Percentiles rank a stretch among this genome's conserved stretches.
These are phyloP conservation scores for Centroberyx gerrardi DNA, from an alignment of 2,797 vertebrate genomes.

Conservation along the genomic window DNA sequence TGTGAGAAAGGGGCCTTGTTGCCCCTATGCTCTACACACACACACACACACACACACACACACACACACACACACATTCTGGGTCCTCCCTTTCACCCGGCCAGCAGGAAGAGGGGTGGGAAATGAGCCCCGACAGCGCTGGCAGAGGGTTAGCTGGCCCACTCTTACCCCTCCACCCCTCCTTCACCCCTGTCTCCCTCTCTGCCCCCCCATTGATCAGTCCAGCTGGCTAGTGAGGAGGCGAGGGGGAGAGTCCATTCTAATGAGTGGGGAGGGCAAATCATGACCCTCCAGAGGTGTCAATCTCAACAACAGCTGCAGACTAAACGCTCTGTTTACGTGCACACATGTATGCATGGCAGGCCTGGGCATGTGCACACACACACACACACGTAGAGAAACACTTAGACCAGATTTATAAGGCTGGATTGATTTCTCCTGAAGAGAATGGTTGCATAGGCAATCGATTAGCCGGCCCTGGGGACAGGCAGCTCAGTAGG, in stretches of 20 bases:
- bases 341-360: conserved; percentile 18
- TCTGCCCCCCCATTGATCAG: conserved; percentile 33
- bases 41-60: too few species aligned
- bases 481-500: conserved; percentile 57
- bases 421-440: conserved; percentile 72
- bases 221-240: conserved; percentile 78
- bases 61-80: too few species aligned
- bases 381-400: conserved; percentile 16
- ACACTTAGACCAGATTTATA: conserved; percentile 39
- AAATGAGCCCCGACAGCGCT: conserved; percentile 2
- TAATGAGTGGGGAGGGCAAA: conserved; percentile 66
- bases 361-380: neutral
- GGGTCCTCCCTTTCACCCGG: too few species aligned
- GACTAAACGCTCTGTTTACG: conserved; percentile 40
- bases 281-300: conserved; percentile 67
- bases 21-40: neutral
- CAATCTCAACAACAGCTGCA: conserved; percentile 80
- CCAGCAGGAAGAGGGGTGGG: neutral
- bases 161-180: neutral
- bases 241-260: conserved; percentile 40
- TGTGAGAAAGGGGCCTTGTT: neutral
- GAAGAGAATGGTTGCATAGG: conserved; percentile 58
- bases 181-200: conserved; percentile 14
- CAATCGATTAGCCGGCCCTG: conserved; percentile 66
- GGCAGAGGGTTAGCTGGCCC: conserved; percentile 12